Base-by-base conservation (phyloP, 2,888 invertebrate genomes). In the Nemotelus nigrinus region DNA sequence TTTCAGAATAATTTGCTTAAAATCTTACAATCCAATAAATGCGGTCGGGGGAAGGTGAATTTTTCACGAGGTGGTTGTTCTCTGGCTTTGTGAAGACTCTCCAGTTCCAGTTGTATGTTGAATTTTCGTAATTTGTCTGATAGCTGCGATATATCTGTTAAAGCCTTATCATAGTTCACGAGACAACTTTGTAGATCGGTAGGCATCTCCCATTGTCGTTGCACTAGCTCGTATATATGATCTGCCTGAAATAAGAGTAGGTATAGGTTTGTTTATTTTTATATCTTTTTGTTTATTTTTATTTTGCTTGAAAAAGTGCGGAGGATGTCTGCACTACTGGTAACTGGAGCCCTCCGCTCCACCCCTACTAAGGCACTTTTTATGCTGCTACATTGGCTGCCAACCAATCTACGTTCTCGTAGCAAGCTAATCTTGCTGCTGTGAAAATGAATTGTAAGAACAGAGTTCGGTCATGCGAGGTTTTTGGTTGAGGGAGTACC, bases 1-100 rank as follows among this genome's bases (percentile, higher is more conserved):
- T 10, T 48, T 43, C 1, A 48, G 3, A 71, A 48, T 10, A 71
- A 48, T 75, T 6, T 25, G n/a, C 10, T 60, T 60, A n/a, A 60
- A 47, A 72, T 7, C 45, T 70, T 58, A 79, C 79, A 75, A 43
- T 75, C 70, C 41, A 48, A 4, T 48, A 55, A 47, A 10, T 70
- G 3, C 48, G 77, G 58, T n/a, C 53, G 60, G 25, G 77, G 76
- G 70, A 75, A 79, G 47, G 79, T 77, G 39, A 71, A 79, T 44
- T 8, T 64, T 65, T 72, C 71, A 6, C 65, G 64, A 10, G 25
- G 50, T 2, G 57, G 41, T 55, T 57, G 6, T 45, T 50, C 39
- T 53, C 39, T 50, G 2, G 45, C 8, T 53, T 74, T 45, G 3
- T 47, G 41, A 5, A 47, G 43, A 6, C 48, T 25, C 2, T 58